Evolutionary conservation across 2,888 invertebrate species (phyloP), one percentile per base, ranked within the genome.

Genomic region (Nemoura dubitans): DNA sequence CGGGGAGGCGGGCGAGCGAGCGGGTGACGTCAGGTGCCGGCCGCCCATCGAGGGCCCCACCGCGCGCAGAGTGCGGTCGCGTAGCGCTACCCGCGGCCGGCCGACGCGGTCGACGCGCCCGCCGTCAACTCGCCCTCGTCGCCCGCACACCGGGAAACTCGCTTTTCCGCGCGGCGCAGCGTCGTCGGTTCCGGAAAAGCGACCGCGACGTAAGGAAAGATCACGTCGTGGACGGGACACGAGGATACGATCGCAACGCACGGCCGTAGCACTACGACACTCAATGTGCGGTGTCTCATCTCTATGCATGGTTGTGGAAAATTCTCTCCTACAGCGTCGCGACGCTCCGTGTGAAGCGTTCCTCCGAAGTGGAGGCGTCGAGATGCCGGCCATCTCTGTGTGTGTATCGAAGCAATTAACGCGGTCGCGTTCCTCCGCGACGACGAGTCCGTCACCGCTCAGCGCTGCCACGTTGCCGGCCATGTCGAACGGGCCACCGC

Each of bases 21-120:
- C 16, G n/a, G 25, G 78, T 26, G 78, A 78, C 78, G 78, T 28
- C 27, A 26, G 78, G 78, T 26, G 78, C 21, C 78, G 78, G 78
- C 78, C 78, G 25, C 78, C 25, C 26, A 78, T 10, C 27, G 28
- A 28, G 21, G 76, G 78, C 78, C 78, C 78, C 78, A 78, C 7
- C 0, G 21, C 25, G 78, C 78, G 78, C 78, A 3, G 78, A 59
- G 59, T 59, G 59, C 59, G 78, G 27, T 28, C 25, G 26, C 0
- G 25, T 10, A 3, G 2, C 78, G 78, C 21, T 1, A 3, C 21
- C 27, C 27, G 25, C 78, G 78, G 26, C 27, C 21, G 78, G 78
- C 26, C 78, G 78, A 28, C 78, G 78, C 78, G 78, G 28, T 26
- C 78, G 27, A 21, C 5, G 3, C 27, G 27, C 26, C 27, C 78